A percentile compares a stretch with the other conserved stretches of the same genome.
These are phyloP conservation scores for Drosophila prosaltans DNA, from an alignment of 1,140 invertebrate genomes.

Conservation along the genomic window DNA sequence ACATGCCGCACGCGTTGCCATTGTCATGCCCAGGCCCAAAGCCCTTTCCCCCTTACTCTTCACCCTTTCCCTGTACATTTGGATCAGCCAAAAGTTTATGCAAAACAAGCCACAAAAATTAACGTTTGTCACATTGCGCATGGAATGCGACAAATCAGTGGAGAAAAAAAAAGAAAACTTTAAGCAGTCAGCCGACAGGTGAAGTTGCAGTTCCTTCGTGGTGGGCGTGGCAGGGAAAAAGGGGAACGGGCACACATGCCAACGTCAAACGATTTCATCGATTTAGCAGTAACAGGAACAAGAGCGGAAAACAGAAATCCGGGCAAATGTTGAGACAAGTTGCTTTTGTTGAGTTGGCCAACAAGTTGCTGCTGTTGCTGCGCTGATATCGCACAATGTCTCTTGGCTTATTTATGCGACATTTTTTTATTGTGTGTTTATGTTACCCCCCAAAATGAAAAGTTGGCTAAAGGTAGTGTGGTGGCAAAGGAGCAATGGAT, in stretches of 20 bases:
- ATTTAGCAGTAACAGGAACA: constrained; percentile 46
- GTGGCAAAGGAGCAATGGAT: not conserved
- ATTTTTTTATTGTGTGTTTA: constrained; percentile 80
- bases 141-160: constrained; percentile 80
- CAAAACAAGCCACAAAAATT: constrained; percentile 81
- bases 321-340: too few species aligned
- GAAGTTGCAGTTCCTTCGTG: not conserved
- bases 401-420: constrained; percentile 72
- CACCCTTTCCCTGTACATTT: too few species aligned
- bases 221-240: not conserved
- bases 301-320: not conserved
- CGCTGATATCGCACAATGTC: constrained; percentile 30
- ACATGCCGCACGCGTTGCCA: not conserved
- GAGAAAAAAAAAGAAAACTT: constrained; percentile 35
- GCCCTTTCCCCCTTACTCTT: too few species aligned
- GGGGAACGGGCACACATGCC: constrained; percentile 47
- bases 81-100: constrained; percentile 67
- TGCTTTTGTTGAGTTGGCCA: constrained; percentile 35
- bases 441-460: constrained; percentile 40
- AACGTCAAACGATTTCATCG: constrained; percentile 70
- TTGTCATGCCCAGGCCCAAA: too few species aligned
- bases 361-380: constrained; percentile 57
- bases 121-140: constrained; percentile 80
- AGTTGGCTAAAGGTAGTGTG: not conserved
- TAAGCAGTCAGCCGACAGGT: constrained; percentile 50